Percentiles rank a stretch among this genome's conserved stretches.
These are phyloP conservation scores for Campylomormyrus tamandua DNA, from an alignment of 2,113 vertebrate genomes.

Conservation along the genomic window DNA sequence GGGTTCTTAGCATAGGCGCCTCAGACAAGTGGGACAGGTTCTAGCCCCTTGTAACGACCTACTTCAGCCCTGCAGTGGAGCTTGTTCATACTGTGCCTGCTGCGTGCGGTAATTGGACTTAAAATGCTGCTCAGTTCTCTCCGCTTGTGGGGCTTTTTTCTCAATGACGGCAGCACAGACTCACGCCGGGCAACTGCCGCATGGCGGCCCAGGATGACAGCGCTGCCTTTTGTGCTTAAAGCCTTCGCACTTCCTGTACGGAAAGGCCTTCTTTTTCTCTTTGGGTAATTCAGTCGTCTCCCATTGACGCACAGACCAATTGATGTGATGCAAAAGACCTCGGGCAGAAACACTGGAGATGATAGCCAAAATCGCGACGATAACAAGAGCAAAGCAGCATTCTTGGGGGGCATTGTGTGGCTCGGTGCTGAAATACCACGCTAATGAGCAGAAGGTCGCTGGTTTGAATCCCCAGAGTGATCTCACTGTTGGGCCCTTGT, in stretches of 20 bases:
- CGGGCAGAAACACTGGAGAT: not conserved
- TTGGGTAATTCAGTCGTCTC: not conserved
- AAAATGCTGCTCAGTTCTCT: not conserved
- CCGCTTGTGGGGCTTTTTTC: not conserved
- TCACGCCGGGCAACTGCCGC: not conserved
- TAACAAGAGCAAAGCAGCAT: not conserved
- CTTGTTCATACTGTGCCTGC: not conserved
- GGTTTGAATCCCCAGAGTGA: not conserved
- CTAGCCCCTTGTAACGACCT: not conserved
- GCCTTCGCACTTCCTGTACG: not conserved
- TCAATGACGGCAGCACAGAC: not conserved
- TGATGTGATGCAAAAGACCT: not conserved
- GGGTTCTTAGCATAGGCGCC: not conserved
- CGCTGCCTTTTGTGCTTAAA: not conserved
- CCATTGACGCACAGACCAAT: not conserved
- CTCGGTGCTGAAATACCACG: not conserved
- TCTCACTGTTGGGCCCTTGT: not conserved
- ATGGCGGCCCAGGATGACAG: not conserved
- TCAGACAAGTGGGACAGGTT: not conserved
- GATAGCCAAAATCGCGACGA: not conserved
- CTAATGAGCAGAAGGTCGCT: not conserved
- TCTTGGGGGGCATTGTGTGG: not conserved
- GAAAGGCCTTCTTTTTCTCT: not conserved
- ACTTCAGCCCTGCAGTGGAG: not conserved
- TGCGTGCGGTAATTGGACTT: not conserved